phyloP scores from a whole-genome alignment of 2,113 vertebrate genomes.

The Typhlomys cinereus region DNA sequence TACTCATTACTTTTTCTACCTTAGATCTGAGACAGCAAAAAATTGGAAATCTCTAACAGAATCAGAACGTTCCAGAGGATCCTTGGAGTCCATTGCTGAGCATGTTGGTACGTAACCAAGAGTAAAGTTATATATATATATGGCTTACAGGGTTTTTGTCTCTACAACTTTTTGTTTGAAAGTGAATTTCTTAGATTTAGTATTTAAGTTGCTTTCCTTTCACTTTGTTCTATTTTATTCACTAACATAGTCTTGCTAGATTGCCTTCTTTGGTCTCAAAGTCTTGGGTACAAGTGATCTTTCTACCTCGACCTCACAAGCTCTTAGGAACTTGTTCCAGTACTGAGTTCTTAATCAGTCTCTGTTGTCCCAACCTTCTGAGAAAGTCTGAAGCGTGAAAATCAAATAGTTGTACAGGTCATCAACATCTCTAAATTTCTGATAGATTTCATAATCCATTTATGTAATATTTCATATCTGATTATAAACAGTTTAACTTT shows the following conservation, averaged over 20 bases:
- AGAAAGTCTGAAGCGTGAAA: conserved; percentile 12
- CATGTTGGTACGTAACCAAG: conserved; percentile 84
- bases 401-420: not conserved
- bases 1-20: conserved; percentile 66
- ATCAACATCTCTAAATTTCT: not conserved
- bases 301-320: not conserved
- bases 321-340: not conserved
- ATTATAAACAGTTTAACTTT: not conserved
- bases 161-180: conserved; percentile 30
- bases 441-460: not conserved
- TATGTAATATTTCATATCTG: conserved; percentile 14
- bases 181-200: not conserved
- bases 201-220: conserved; percentile 45
- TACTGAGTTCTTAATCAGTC: not conserved
- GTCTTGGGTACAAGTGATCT: not conserved
- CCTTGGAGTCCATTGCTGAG: conserved; percentile 85
- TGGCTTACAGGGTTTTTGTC: not conserved
- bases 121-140: not conserved
- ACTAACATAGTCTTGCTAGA: not conserved
- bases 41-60: conserved; percentile 86
- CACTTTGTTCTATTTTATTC: conserved; percentile 6
- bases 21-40: conserved; percentile 88
- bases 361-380: conserved; percentile 41
- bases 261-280: not conserved
- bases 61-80: conserved; percentile 84